Percentiles rank a stretch among this genome's conserved stretches.
These are phyloP conservation scores for Nymphalis io DNA, from an alignment of 1,140 invertebrate genomes.

Conservation along the genomic window DNA sequence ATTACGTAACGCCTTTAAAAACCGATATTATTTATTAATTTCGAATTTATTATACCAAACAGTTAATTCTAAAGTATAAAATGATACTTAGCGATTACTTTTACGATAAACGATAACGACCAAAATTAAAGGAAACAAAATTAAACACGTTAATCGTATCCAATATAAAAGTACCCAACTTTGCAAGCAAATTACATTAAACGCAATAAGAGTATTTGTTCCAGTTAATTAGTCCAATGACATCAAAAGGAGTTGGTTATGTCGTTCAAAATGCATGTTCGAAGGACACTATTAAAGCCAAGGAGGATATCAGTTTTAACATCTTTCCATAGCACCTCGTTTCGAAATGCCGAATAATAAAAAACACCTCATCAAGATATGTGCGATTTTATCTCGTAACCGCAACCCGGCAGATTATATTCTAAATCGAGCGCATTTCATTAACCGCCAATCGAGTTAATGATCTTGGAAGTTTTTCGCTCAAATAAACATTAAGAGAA, in stretches of 20 bases:
- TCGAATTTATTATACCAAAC: background rate
- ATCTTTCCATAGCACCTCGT: constrained; percentile 15
- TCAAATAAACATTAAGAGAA: constrained; percentile 75
- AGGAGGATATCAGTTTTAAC: constrained; percentile 4
- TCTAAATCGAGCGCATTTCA: constrained; percentile 62
- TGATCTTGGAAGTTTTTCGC: constrained; percentile 69
- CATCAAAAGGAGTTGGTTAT: background rate
- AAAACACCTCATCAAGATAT: constrained; percentile 11
- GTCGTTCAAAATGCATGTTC: background rate
- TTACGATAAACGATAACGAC: background rate
- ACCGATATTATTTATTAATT: background rate
- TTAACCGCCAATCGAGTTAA: constrained; percentile 68
- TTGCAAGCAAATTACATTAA: constrained; percentile 1
- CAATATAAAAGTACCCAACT: background rate
- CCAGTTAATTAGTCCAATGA: constrained; percentile 4
- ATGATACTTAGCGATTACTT: constrained; percentile 1
- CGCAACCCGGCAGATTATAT: constrained; percentile 33
- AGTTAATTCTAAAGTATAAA: background rate
- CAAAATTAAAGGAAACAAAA: background rate
- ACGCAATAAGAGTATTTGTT: background rate
- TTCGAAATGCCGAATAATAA: constrained; percentile 22
- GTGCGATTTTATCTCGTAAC: constrained; percentile 15
- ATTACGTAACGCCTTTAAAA: background rate
- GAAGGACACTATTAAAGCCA: background rate
- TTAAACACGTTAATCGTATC: background rate